These are phyloP conservation scores for Trichonephila inaurata DNA, from an alignment of 1,140 invertebrate genomes.

Conservation along the genomic window DNA sequence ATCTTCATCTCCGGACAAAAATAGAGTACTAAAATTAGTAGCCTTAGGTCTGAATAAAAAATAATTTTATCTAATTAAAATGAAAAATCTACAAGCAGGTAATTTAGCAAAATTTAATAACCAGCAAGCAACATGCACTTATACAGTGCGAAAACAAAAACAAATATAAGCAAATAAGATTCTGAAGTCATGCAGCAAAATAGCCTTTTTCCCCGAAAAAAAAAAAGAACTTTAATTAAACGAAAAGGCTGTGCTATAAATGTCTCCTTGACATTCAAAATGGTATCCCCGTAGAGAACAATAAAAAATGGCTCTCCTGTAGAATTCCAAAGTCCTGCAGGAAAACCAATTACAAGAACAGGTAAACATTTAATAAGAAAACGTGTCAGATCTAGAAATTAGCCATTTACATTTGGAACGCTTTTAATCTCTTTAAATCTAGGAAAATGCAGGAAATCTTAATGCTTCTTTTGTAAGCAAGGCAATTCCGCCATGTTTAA, in stretches of 20 bases:
- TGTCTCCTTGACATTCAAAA: not conserved
- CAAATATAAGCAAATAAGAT: not conserved
- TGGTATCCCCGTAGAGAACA: not conserved
- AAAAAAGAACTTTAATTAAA: not conserved
- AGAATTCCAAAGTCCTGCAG: not conserved
- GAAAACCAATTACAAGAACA: not conserved
- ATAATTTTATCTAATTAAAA: too few relatives aligned
- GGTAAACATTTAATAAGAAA: slow-evolving; percentile 18
- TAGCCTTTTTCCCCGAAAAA: not conserved
- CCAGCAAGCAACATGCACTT: too few relatives aligned
- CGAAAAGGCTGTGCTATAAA: not conserved
- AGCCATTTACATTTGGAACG: not conserved
- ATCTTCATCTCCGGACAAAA: too few relatives aligned
- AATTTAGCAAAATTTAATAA: too few relatives aligned
- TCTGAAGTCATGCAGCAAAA: not conserved
- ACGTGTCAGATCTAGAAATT: not conserved
- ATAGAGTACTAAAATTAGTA: too few relatives aligned
- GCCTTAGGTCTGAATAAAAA: too few relatives aligned
- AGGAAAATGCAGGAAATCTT: not conserved
- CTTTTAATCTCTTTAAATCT: slow-evolving; percentile 5
- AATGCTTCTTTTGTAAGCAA: not conserved
- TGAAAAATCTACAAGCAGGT: too few relatives aligned
- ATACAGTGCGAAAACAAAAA: not conserved
- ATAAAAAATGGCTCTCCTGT: not conserved
- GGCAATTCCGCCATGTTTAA: not conserved